These are phyloP conservation scores for Craterocephalus amniculus DNA, from an alignment of 2,797 vertebrate genomes.

Conservation along the genomic window DNA sequence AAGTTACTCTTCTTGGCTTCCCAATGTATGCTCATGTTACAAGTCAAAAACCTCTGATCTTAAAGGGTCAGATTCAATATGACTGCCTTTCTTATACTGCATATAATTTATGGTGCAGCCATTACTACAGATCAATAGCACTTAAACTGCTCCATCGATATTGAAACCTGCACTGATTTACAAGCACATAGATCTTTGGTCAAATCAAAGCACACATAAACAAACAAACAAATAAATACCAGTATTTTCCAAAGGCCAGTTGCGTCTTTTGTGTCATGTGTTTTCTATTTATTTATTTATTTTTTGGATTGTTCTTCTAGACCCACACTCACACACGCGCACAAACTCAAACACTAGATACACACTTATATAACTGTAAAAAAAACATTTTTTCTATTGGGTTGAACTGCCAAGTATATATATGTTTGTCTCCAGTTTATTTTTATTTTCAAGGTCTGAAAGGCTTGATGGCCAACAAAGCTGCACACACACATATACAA, in stretches of 20 bases:
- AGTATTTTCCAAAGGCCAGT: constrained; percentile 33
- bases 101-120: constrained; percentile 75
- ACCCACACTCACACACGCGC: background rate
- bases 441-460: constrained; percentile 36
- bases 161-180: constrained; percentile 80
- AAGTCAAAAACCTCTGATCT: constrained; percentile 51
- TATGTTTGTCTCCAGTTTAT: constrained; percentile 16
- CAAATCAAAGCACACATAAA: constrained; percentile 41
- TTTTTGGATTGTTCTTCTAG: constrained; percentile 49
- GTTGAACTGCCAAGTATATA: constrained; percentile 40
- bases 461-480: constrained; percentile 37
- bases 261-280: constrained; percentile 41
- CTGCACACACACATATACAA: constrained; percentile 1
- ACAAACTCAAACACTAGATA: constrained; percentile 2
- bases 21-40: constrained; percentile 35
- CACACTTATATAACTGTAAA: constrained; percentile 10
- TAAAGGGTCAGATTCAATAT: constrained; percentile 64
- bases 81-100: constrained; percentile 69
- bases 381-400: constrained; percentile 40
- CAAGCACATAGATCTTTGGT: constrained; percentile 65
- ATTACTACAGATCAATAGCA: constrained; percentile 82
- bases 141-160: constrained; percentile 77
- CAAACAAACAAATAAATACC: constrained; percentile 8
- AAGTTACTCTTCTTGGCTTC: constrained; percentile 20
- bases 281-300: too few relatives aligned